A percentile compares a stretch with the other conserved stretches of the same genome.
Conservation (phyloP, 2,113 vertebrate genomes). For the Galbula dea region DNA sequence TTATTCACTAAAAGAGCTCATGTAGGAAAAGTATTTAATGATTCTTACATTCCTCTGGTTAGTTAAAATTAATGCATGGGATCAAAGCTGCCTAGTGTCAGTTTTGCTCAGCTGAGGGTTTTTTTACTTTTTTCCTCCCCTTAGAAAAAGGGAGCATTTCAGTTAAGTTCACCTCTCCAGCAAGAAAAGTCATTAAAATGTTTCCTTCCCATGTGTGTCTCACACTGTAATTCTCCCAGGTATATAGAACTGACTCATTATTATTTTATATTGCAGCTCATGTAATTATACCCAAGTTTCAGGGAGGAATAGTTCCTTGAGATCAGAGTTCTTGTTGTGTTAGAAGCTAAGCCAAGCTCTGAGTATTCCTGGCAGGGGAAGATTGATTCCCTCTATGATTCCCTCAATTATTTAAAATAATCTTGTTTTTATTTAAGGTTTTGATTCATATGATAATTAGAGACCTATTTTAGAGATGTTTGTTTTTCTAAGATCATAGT, state of each 20-base stretch:
- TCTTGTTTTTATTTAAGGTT: slow-evolving; percentile 47
- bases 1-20: not conserved
- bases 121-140: not conserved
- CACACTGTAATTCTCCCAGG: slow-evolving; percentile 36
- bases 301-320: slow-evolving; percentile 29
- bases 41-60: not conserved
- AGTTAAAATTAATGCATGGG: not conserved
- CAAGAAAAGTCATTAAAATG: slow-evolving; percentile 51
- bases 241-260: slow-evolving; percentile 50
- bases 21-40: not conserved
- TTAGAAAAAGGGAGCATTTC: not conserved
- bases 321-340: slow-evolving; percentile 35
- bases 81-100: not conserved
- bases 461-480: slow-evolving; percentile 14
- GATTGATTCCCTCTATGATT: slow-evolving; percentile 53
- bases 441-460: slow-evolving; percentile 49
- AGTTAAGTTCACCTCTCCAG: not conserved
- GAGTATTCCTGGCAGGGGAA: slow-evolving; percentile 37
- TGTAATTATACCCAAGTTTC: slow-evolving; percentile 47
- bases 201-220: slow-evolving; percentile 18
- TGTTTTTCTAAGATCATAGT: slow-evolving; percentile 49
- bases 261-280: slow-evolving; percentile 51
- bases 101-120: not conserved
- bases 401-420: slow-evolving; percentile 58
- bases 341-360: slow-evolving; percentile 46